phyloP scores from a whole-genome alignment of 1,140 invertebrate species.

The Drosophila orena region DNA sequence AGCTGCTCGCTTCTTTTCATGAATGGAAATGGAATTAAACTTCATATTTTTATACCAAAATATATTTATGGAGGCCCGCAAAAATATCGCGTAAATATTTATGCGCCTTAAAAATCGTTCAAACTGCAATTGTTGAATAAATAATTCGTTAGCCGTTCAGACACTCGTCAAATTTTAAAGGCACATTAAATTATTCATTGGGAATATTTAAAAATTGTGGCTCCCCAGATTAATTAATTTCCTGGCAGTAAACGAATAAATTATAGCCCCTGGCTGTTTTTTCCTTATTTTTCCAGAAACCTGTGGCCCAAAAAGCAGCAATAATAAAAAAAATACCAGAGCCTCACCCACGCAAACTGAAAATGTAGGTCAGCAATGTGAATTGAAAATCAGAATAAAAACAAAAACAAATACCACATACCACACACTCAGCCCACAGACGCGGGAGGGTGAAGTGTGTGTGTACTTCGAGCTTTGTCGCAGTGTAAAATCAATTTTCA shows the following conservation, averaged over 20 bases:
- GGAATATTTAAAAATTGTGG: slow-evolving; percentile 30
- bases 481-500: slow-evolving; percentile 82
- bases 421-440: slow-evolving; percentile 33
- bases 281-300: slow-evolving; percentile 37
- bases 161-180: slow-evolving; percentile 13
- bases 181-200: slow-evolving; percentile 30
- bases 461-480: slow-evolving; percentile 55
- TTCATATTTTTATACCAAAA: neutral
- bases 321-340: slow-evolving; percentile 4
- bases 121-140: slow-evolving; percentile 9
- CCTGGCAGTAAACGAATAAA: slow-evolving; percentile 45
- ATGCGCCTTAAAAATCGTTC: neutral
- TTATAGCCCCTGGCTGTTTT: slow-evolving; percentile 56
- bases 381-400: slow-evolving; percentile 70
- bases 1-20: neutral
- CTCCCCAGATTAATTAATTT: slow-evolving; percentile 60
- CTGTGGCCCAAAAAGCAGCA: slow-evolving; percentile 25
- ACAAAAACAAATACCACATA: slow-evolving; percentile 48
- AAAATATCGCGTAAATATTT: neutral
- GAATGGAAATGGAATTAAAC: no score
- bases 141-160: slow-evolving; percentile 29
- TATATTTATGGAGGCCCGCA: neutral
- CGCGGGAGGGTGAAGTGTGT: neutral
- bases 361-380: slow-evolving; percentile 77
- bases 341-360: slow-evolving; percentile 39